Base-by-base conservation (phyloP, 2,888 invertebrate species). In the Thelaira solivaga region DNA sequence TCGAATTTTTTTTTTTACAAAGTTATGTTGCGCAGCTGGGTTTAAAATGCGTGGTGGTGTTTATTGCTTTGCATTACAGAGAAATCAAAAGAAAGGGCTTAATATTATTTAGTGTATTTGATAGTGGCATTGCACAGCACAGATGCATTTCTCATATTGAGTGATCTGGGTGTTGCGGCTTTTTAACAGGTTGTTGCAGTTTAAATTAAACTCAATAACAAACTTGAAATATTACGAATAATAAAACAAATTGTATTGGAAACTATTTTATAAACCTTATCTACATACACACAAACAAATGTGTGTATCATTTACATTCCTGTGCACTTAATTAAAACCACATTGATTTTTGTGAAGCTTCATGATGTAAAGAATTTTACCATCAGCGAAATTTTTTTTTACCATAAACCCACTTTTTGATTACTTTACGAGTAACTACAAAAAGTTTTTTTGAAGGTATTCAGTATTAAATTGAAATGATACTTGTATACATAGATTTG, bases 1-100 rank as follows among this genome's bases (percentile, higher is more conserved):
- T 64, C 39, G 11, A 3, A 24, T n/a, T 29, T 59, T 45, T 57
- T 49, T 20, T 31, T 45, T 47, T 47, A 20, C 55, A 8, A 47
- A 26, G 72, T 41, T 49, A 41, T 26, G 36, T 2, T 61, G 26
- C 10, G 53, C 59, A 47, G 36, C 65, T 71, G 71, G 36, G 39
- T 61, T 72, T 43, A 36, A 55, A 72, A 39, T 64, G 69, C 76
- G 76, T 71, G 69, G 76, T 71, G 69, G 76, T 57, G 43, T 51
- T 20, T 49, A 51, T 57, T 49, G 45, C 64, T 55, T 61, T 59
- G 34, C 71, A 72, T 72, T 45, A 55, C 39, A 43, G 53, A 72
- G 65, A 39, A 47, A 45, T 55, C 47, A 39, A 75, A 72, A 55
- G 69, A 72, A 72, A 72, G 65, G 65, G 72, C 64, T 47, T 71